phyloP scores from a whole-genome alignment of 2,113 vertebrate genomes.

The Dolichotis patagonum region DNA sequence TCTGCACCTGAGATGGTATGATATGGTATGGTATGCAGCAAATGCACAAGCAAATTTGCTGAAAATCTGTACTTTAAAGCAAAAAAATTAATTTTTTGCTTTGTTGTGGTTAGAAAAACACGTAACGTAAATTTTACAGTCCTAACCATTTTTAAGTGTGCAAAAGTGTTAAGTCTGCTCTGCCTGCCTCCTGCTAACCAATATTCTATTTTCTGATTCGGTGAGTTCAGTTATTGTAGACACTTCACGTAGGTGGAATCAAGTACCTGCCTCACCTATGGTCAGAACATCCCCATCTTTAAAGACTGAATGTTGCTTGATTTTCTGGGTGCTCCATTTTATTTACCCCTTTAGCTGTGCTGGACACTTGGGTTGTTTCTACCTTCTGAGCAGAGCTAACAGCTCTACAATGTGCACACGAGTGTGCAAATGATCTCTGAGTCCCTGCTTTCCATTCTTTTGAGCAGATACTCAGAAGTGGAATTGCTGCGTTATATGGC shows the following conservation, averaged over 20 bases:
- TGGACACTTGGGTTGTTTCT: not conserved
- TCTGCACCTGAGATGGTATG: not conserved
- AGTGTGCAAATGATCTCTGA: not conserved
- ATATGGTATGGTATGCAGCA: not conserved
- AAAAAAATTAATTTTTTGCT: not conserved
- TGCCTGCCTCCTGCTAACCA: not conserved
- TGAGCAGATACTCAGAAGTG: not conserved
- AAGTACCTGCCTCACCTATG: not conserved
- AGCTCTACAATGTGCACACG: not conserved
- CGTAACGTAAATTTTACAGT: not conserved
- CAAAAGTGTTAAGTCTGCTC: not conserved
- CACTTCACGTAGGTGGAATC: not conserved
- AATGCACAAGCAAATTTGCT: not conserved
- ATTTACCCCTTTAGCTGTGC: not conserved
- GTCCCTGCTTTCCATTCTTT: not conserved
- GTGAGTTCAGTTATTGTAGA: not conserved
- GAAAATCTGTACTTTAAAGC: conserved; percentile 22
- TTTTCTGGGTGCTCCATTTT: not conserved
- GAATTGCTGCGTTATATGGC: not conserved
- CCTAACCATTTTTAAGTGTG: not conserved
- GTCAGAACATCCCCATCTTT: not conserved
- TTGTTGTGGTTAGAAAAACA: conserved; percentile 18
- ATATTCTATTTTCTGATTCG: not conserved
- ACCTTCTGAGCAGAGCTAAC: not conserved
- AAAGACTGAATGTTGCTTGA: not conserved